A percentile compares a stretch with the other conserved stretches of the same genome.
These are phyloP conservation scores for Sitobion miscanthi DNA, from an alignment of 1,140 invertebrate species.

Conservation along the genomic window DNA sequence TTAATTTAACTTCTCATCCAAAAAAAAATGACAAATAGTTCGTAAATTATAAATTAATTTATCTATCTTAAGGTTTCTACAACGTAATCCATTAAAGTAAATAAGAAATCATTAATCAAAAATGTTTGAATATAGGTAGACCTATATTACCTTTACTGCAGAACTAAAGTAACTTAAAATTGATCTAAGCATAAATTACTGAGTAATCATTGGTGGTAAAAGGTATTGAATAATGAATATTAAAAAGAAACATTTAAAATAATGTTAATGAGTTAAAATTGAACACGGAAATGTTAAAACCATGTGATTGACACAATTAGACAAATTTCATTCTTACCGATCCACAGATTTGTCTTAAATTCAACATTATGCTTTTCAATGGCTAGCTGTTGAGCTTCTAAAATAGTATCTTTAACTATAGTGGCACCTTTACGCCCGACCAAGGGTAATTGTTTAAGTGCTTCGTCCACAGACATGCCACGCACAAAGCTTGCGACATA, in stretches of 20 bases:
- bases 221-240: too few relatives aligned
- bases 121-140: neutral
- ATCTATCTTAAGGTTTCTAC: neutral
- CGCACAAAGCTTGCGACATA: constrained; percentile 85
- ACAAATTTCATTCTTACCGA: constrained; percentile 74
- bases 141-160: too few relatives aligned
- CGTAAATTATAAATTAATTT: neutral
- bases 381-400: constrained; percentile 89
- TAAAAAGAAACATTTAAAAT: neutral
- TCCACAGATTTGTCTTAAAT: constrained; percentile 94
- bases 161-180: neutral
- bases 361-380: constrained; percentile 91
- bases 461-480: constrained; percentile 93
- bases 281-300: neutral
- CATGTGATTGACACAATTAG: neutral
- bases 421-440: constrained; percentile 81
- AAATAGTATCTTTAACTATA: constrained; percentile 78
- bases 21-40: too few relatives aligned
- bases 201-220: neutral
- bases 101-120: neutral
- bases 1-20: too few relatives aligned
- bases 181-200: neutral
- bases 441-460: constrained; percentile 87
- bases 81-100: neutral
- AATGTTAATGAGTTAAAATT: neutral